These are phyloP conservation scores for Corbicula japonica DNA, from an alignment of 2,888 invertebrate species.

Conservation along the genomic window DNA sequence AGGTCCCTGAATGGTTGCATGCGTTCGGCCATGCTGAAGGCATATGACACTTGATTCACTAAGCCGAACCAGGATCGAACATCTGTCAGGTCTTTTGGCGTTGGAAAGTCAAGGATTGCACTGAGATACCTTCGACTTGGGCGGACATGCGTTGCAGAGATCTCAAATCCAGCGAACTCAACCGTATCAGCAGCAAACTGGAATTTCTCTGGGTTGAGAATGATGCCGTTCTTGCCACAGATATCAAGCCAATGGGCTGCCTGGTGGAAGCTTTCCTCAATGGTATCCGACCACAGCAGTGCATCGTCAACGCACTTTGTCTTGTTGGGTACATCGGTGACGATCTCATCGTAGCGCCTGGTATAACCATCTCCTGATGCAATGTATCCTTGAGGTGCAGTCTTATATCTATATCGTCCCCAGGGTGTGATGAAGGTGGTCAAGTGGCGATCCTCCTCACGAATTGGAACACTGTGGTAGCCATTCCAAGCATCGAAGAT, in stretches of 20 bases:
- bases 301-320: slow-evolving; percentile 50
- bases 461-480: slow-evolving; percentile 59
- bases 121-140: slow-evolving; percentile 57
- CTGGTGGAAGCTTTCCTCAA: slow-evolving; percentile 63
- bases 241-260: slow-evolving; percentile 67
- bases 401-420: slow-evolving; percentile 68
- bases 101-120: slow-evolving; percentile 67
- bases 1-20: slow-evolving; percentile 71
- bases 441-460: slow-evolving; percentile 57
- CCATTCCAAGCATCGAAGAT: slow-evolving; percentile 68
- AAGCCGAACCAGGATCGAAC: slow-evolving; percentile 74
- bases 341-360: slow-evolving; percentile 68
- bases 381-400: slow-evolving; percentile 63
- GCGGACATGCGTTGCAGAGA: slow-evolving; percentile 47
- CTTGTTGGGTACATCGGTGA: slow-evolving; percentile 40
- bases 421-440: slow-evolving; percentile 72
- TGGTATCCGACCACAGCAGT: slow-evolving; percentile 43
- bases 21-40: slow-evolving; percentile 68
- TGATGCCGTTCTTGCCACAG: slow-evolving; percentile 68
- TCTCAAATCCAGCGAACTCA: slow-evolving; percentile 62
- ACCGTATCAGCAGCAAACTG: slow-evolving; percentile 56
- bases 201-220: slow-evolving; percentile 68
- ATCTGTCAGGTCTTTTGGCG: slow-evolving; percentile 67
- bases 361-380: slow-evolving; percentile 68
- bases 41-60: slow-evolving; percentile 72